Evolutionary conservation across 2,888 invertebrate species (phyloP).

Genomic region (Platycheirus rosarum): DNA sequence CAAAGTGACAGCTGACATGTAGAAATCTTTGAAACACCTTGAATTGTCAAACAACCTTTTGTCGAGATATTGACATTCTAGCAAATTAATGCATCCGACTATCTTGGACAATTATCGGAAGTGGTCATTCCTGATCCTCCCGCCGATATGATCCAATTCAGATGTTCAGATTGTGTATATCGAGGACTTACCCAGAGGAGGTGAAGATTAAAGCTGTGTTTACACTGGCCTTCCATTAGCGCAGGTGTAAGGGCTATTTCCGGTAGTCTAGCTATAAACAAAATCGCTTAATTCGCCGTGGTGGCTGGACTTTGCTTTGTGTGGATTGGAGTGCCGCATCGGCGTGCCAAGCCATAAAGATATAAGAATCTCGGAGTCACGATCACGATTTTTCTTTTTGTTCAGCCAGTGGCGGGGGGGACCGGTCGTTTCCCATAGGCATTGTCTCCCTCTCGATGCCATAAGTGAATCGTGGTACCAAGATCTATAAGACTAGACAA

Average conservation of each 20-base stretch:
- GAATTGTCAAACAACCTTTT: background rate
- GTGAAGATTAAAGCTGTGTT: conserved; percentile 50
- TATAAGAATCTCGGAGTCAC: conserved; percentile 55
- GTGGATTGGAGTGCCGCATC: background rate
- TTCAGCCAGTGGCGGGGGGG: no score
- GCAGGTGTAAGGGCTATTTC: conserved; percentile 64
- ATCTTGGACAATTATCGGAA: conserved; percentile 35
- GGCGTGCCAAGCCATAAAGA: conserved; percentile 11
- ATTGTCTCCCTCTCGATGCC: conserved; percentile 32
- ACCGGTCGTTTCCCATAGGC: background rate
- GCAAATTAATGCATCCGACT: conserved; percentile 48
- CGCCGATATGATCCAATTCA: conserved; percentile 19
- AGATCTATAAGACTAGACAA: background rate
- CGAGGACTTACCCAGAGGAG: conserved; percentile 34
- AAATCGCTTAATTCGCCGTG: conserved; percentile 50
- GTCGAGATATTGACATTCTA: conserved; percentile 15
- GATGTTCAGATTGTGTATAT: conserved; percentile 29
- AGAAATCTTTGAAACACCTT: conserved; percentile 33
- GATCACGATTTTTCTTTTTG: conserved; percentile 57
- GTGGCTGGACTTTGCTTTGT: background rate
- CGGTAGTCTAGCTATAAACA: conserved; percentile 66
- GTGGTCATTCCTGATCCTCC: conserved; percentile 13
- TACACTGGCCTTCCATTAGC: conserved; percentile 64
- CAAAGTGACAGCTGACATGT: conserved; percentile 9
- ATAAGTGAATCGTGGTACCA: conserved; percentile 30